These are phyloP conservation scores for Sciaenops ocellatus DNA, from an alignment of 2,797 vertebrate species.

Conservation along the genomic window DNA sequence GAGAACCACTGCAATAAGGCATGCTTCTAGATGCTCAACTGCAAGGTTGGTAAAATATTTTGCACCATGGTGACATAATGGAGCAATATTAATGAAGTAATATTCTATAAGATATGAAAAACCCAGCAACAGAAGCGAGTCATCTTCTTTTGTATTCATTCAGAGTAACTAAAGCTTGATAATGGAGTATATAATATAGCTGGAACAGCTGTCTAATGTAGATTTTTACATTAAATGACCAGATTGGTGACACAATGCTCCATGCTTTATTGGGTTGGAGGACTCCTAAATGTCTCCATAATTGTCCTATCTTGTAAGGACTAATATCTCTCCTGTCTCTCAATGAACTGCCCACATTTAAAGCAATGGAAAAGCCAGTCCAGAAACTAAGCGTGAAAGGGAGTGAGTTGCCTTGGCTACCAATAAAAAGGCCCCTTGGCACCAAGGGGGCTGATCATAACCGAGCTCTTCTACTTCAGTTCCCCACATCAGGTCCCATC, in stretches of 20 bases:
- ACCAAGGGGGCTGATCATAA: constrained; percentile 48
- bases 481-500: constrained; percentile 60
- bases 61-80: not conserved
- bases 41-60: constrained; percentile 1
- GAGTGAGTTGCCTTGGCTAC: constrained; percentile 43
- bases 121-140: not conserved
- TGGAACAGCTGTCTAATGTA: constrained; percentile 2
- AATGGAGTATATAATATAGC: not conserved
- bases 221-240: constrained; percentile 24
- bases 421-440: constrained; percentile 42
- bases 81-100: not conserved
- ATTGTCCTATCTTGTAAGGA: constrained; percentile 45
- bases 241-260: constrained; percentile 23
- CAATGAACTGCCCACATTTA: constrained; percentile 31
- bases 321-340: constrained; percentile 28
- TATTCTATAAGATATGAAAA: constrained; percentile 3
- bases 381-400: constrained; percentile 56
- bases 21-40: not conserved
- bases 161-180: constrained; percentile 1
- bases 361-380: constrained; percentile 46
- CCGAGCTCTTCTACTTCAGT: constrained; percentile 37
- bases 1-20: too few relatives aligned
- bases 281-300: constrained; percentile 41
- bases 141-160: not conserved
- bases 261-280: constrained; percentile 18